These are phyloP conservation scores for Mesocentrotus franciscanus DNA, from an alignment of 53 echinoderm and acorn worm genomes.

Conservation along the genomic window DNA sequence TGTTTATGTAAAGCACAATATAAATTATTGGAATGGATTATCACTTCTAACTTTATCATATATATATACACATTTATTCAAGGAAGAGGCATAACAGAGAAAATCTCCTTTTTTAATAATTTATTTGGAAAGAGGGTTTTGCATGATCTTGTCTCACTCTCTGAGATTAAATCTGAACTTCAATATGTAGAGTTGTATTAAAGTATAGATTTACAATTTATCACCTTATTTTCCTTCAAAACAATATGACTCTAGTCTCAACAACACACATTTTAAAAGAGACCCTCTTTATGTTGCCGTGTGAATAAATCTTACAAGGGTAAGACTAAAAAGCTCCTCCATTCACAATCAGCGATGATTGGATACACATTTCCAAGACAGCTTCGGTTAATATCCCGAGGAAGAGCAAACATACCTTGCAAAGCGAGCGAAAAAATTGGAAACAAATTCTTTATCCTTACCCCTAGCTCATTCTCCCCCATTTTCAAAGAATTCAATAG, in stretches of 20 bases:
- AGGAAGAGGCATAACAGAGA: no score
- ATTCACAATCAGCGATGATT: neutral
- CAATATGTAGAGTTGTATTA: neutral
- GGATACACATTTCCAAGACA: neutral
- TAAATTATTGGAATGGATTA: no score
- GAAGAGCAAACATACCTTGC: slow-evolving; percentile 19
- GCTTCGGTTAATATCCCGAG: neutral
- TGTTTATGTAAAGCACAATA: no score
- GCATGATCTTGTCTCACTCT: neutral
- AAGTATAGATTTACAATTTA: neutral
- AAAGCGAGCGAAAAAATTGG: neutral
- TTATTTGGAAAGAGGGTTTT: neutral
- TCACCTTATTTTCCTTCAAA: neutral
- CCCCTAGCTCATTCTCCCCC: neutral
- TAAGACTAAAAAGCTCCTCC: neutral
- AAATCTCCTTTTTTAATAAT: neutral
- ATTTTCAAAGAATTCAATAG: neutral
- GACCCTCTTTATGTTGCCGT: neutral
- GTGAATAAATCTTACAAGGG: neutral
- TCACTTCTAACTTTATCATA: no score
- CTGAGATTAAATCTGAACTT: neutral
- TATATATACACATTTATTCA: no score
- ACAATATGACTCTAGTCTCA: neutral
- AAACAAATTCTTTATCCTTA: slow-evolving; percentile 15
- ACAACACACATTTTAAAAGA: neutral